A percentile compares a stretch with the other conserved stretches of the same genome.
Conservation (phyloP, 2,797 vertebrate species). For the Parauchenoglanis ngamensis region DNA sequence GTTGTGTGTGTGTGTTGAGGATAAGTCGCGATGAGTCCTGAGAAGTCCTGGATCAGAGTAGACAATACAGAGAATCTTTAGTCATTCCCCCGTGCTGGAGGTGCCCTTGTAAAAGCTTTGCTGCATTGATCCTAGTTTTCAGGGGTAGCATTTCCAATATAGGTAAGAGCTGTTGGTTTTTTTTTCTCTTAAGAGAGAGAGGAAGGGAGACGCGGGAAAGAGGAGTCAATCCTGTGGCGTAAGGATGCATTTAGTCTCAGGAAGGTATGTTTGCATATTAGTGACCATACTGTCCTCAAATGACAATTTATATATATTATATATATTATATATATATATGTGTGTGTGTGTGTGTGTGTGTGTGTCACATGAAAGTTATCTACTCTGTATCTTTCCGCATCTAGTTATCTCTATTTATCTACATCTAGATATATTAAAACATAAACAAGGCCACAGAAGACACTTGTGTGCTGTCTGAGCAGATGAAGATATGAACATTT, state of each 20-base stretch:
- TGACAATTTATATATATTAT: not conserved
- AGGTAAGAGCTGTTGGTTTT: not conserved
- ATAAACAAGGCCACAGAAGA: not conserved
- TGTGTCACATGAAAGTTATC: not conserved
- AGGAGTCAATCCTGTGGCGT: not conserved
- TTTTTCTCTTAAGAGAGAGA: not conserved
- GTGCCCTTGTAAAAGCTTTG: slow-evolving; percentile 38
- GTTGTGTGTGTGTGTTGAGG: not conserved
- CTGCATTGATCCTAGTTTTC: slow-evolving; percentile 19
- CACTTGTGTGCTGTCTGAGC: not conserved
- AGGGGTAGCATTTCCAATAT: slow-evolving; percentile 5
- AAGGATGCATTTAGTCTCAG: not conserved
- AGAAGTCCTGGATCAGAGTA: slow-evolving; percentile 1
- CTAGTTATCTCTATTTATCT: not conserved
- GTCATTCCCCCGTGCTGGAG: not conserved
- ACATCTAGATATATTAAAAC: not conserved
- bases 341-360: not conserved
- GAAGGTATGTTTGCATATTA: not conserved
- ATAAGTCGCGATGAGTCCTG: not conserved
- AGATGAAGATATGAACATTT: not conserved
- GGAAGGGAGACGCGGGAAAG: too few species aligned
- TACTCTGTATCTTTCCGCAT: not conserved
- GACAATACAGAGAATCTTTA: slow-evolving; percentile 8
- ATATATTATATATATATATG: not conserved
- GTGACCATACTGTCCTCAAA: not conserved